Percentiles rank a stretch among this genome's conserved stretches.
These are phyloP conservation scores for Venustoraphidia nigricollis DNA, from an alignment of 2,888 invertebrate genomes.

Conservation along the genomic window DNA sequence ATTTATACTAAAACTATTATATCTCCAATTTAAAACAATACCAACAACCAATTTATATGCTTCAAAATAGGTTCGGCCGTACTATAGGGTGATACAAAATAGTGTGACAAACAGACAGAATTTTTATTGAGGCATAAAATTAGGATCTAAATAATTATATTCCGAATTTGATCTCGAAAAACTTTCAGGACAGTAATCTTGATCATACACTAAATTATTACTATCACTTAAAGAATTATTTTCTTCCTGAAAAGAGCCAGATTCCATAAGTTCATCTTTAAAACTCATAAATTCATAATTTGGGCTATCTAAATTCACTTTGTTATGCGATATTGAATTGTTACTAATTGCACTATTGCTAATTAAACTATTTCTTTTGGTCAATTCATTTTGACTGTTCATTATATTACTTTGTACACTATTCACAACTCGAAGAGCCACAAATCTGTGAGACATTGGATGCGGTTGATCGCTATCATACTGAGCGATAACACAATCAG, in stretches of 20 bases:
- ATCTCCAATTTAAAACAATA: no score
- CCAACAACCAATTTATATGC: no score
- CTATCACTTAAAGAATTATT: neutral
- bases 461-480: slow-evolving; percentile 29
- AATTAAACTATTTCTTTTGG: slow-evolving; percentile 7
- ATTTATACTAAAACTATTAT: no score
- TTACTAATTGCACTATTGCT: slow-evolving; percentile 4
- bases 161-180: slow-evolving; percentile 7
- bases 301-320: no score
- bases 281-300: no score
- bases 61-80: no score
- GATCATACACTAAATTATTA: slow-evolving; percentile 9
- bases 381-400: neutral
- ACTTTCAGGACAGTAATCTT: slow-evolving; percentile 13
- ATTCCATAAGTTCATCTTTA: no score
- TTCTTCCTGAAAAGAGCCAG: neutral
- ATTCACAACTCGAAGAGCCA: slow-evolving; percentile 18
- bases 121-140: slow-evolving; percentile 13
- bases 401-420: neutral
- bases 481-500: slow-evolving; percentile 43
- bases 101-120: no score
- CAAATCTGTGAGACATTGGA: slow-evolving; percentile 29
- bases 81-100: no score
- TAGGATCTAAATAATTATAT: slow-evolving; percentile 17
- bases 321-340: slow-evolving; percentile 1